Evolutionary conservation across 2,797 vertebrate genomes (phyloP), one percentile per base, ranked within the genome.

Genomic region (Lagodon rhomboides): DNA sequence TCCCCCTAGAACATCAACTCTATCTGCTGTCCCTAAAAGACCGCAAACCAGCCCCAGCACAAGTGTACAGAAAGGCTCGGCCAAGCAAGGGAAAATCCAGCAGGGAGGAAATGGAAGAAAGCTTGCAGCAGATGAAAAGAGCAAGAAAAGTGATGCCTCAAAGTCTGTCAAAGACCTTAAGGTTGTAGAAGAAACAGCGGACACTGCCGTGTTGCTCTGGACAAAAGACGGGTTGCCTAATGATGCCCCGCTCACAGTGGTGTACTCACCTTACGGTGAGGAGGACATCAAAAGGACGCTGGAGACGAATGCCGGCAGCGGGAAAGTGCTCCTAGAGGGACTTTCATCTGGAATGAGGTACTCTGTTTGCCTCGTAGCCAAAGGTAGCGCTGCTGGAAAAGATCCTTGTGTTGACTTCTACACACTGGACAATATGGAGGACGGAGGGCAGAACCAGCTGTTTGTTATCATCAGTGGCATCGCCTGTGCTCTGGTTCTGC

Each of bases 401-500:
- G 96, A 98, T 61, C 97, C 97, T 30, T 99, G 98, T 80, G 77
- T 97, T 85, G 93, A 97, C 84, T 99, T 99, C 87, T 96, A 96
- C 79, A 99, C 97, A 1, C 87, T 95, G 41, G 86, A 92, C 15
- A 75, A 67, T 13, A 49, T 82, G 0, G 93, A 86, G 3, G 91
- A 92, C 1, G 91, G 91, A 18, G 91, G 85, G 3, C 91, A 87
- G 47, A 94, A 89, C 70, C 90, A 92, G 59, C 43, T 97, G 66
- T 88, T 98, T 41, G 71, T 97, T 0, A 82, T 97, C 18, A 83
- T 94, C 22, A 95, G 96, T 18, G 92, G 95, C 1, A 88, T 95
- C 7, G 96, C 95, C 3, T 99, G 98, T 2, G 92, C 92, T 7
- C 44, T 97, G 71, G 89, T 91, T 38, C 70, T 98, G 84, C 96